phyloP scores from a whole-genome alignment of 1,140 invertebrate genomes.

The Ostrea denselamellosa region DNA sequence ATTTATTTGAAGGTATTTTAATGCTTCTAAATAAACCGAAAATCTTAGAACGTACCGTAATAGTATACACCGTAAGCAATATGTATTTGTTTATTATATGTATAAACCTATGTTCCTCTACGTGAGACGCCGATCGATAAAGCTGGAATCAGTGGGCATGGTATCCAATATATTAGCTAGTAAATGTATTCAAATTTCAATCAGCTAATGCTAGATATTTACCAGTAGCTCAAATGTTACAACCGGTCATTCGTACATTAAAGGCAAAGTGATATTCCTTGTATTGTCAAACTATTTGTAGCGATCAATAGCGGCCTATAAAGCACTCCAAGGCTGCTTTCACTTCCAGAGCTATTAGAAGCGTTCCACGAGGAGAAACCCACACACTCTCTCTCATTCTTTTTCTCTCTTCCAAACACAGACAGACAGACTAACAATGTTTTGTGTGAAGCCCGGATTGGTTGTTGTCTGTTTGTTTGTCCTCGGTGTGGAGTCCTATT shows the following conservation, averaged over 20 bases:
- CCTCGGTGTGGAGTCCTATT: background rate
- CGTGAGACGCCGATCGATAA: too few relatives aligned
- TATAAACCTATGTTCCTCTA: too few relatives aligned
- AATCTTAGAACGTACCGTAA: too few relatives aligned
- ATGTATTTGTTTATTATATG: too few relatives aligned
- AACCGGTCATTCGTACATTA: slow-evolving; percentile 3
- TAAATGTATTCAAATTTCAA: background rate
- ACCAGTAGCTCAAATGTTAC: background rate
- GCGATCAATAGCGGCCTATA: slow-evolving; percentile 3
- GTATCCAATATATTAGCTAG: background rate
- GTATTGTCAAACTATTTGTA: background rate
- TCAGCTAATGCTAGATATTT: slow-evolving; percentile 9
- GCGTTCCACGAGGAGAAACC: background rate
- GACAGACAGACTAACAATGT: background rate
- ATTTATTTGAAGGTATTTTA: background rate
- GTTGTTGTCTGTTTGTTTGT: background rate
- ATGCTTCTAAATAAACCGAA: background rate
- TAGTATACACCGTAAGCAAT: too few relatives aligned
- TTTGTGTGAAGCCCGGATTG: background rate
- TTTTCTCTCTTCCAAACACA: background rate
- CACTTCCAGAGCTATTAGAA: background rate
- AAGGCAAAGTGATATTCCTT: background rate
- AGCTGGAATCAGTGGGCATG: too few relatives aligned
- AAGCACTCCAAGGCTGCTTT: background rate
- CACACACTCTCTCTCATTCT: background rate